Base-by-base conservation (phyloP, 92 coral and sea anemone species). In the Metridium senile region DNA sequence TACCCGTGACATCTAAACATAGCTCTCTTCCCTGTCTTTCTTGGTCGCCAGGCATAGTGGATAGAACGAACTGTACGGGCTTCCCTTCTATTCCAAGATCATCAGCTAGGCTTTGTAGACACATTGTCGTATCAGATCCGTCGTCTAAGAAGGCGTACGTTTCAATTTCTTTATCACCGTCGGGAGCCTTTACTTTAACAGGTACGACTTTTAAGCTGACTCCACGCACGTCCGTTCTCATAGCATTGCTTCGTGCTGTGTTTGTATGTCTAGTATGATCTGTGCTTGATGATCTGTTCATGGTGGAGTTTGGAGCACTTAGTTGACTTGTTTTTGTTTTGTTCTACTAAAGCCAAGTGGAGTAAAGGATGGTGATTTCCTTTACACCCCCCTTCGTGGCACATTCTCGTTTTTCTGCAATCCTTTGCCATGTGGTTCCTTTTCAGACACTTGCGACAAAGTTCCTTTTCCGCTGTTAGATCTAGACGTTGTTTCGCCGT, bases 121-220 rank as follows among this genome's bases (percentile, higher is more conserved):
- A 76, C 75, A 86, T 62, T 32, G 70, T 86, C 25, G 90, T 81
- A 62, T 86, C 90, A 49, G 86, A 86, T 22, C 86, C 84, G 34
- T 77, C 78, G 75, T 85, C 89, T 8, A 85, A 78, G 80, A 81
- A 86, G 62, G 86, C 86, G 61, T 86, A 86, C 59, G 89, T 85
- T 30, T 52, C 62, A 26, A 85, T 74, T 16, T 31, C 69, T 58
- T 32, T 63, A 17, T 72, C 26, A 9, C 80, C 16, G 33, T 70
- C 74, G 31, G 81, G 75, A 33, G 66, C 85, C 33, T 77, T 76
- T 67, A 85, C 85, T 64, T 71, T 81, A 57, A 75, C 89, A 19
- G 89, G 79, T 35, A 85, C 85, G 21, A 80, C 76, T 54, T 85
- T 85, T 54, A 85, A 75, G 71, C 82, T 74, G 31, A 85, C 74